Conservation (phyloP, 2,113 vertebrate species). For the Entelurus aequoreus region DNA sequence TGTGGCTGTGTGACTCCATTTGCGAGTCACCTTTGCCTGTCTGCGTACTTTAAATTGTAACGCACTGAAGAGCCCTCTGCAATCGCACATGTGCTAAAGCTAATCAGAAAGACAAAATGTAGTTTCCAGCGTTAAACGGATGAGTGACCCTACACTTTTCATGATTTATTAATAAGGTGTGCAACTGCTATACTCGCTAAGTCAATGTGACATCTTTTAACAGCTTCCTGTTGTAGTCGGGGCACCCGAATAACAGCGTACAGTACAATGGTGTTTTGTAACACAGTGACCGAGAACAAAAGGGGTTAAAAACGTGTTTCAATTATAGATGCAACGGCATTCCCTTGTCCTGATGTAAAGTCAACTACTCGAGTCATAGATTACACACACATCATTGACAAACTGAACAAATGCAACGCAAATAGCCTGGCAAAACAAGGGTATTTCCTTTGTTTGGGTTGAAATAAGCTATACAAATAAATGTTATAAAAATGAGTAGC, state of each 20-base stretch:
- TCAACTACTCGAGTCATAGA: conserved; percentile 2
- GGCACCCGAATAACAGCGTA: conserved; percentile 9
- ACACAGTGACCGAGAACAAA: conserved; percentile 36
- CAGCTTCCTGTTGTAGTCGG: conserved; percentile 9
- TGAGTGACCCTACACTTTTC: conserved; percentile 13
- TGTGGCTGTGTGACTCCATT: conserved; percentile 1
- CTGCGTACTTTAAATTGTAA: neutral
- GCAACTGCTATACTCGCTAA: conserved; percentile 25
- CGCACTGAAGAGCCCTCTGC: neutral
- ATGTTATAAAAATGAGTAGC: too few relatives aligned
- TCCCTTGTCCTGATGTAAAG: conserved; percentile 24
- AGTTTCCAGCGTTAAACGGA: conserved; percentile 18
- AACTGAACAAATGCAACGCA: conserved; percentile 4
- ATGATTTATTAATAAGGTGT: conserved; percentile 45
- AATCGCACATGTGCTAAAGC: neutral
- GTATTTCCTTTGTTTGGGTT: too few relatives aligned
- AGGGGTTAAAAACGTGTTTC: conserved; percentile 39
- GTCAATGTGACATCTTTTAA: conserved; percentile 18
- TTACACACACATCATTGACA: conserved; percentile 27
- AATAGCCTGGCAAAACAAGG: neutral
- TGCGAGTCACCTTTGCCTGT: neutral
- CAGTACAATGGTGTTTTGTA: conserved; percentile 17
- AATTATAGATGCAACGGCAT: conserved; percentile 36
- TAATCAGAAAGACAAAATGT: conserved; percentile 9
- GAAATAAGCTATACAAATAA: too few relatives aligned